Conservation (phyloP, 2,888 invertebrate species). For the Cephus pygmeus region DNA sequence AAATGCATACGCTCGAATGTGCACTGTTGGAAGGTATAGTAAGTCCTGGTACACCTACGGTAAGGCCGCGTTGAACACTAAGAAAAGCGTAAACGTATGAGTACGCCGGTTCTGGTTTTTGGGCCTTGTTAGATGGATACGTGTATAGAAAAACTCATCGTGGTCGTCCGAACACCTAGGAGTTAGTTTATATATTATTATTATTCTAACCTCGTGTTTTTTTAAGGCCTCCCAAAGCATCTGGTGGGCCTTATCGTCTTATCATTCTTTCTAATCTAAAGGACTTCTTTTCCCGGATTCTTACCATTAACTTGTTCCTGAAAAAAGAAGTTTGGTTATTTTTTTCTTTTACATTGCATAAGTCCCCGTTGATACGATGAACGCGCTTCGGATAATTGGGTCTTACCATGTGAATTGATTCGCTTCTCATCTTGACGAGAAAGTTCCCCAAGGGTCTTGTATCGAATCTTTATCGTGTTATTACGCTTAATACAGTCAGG, state of each 20-base stretch:
- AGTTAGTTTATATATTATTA: neutral
- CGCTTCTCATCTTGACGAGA: neutral
- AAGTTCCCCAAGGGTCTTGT: neutral
- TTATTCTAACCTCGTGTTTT: neutral
- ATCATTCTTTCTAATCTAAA: neutral
- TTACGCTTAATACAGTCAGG: neutral
- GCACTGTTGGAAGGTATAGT: slow-evolving; percentile 9
- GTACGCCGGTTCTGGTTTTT: neutral
- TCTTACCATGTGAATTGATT: neutral
- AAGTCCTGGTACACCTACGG: neutral
- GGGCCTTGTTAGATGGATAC: neutral
- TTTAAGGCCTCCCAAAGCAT: neutral
- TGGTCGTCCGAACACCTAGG: neutral
- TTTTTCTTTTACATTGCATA: neutral
- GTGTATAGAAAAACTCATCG: neutral
- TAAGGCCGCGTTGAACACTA: neutral
- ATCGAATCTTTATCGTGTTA: neutral
- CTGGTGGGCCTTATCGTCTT: neutral
- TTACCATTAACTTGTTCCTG: neutral
- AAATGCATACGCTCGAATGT: slow-evolving; percentile 23
- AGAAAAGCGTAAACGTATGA: neutral
- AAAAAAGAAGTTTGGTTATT: neutral
- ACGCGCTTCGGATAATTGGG: neutral
- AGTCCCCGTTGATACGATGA: neutral
- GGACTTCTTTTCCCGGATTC: neutral